phyloP scores from a whole-genome alignment of 2,888 invertebrate genomes.

The Cremastinae sp. region DNA sequence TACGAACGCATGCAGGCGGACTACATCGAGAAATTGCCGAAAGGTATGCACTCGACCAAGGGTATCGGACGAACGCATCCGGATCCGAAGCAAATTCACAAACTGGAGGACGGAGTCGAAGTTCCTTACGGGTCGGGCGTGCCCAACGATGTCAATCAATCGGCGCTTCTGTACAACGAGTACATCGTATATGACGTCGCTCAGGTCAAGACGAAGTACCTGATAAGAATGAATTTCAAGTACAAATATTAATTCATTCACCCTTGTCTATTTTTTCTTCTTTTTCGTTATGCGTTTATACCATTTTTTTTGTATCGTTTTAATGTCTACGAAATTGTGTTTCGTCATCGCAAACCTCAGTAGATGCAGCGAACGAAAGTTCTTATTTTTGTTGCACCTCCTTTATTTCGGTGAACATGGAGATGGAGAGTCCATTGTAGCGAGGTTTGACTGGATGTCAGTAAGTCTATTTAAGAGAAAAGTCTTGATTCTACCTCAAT shows the following conservation, averaged over 20 bases:
- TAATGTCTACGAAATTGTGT: no score
- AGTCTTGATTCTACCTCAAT: constrained; percentile 30
- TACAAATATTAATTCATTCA: constrained; percentile 83
- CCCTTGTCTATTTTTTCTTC: constrained; percentile 4
- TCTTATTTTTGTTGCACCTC: no score
- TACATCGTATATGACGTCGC: constrained; percentile 97
- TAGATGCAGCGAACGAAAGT: no score
- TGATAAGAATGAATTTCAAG: constrained; percentile 93
- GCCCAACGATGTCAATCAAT: constrained; percentile 79
- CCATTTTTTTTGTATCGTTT: no score
- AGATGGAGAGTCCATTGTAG: background rate
- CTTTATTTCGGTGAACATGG: no score
- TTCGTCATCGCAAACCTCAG: no score
- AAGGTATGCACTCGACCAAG: constrained; percentile 92
- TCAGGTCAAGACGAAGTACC: constrained; percentile 95
- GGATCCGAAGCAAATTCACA: constrained; percentile 84
- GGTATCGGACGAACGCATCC: constrained; percentile 94
- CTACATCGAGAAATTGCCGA: constrained; percentile 89
- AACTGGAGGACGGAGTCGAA: constrained; percentile 86
- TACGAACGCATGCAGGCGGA: constrained; percentile 88
- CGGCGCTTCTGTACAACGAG: constrained; percentile 93
- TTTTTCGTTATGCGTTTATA: background rate
- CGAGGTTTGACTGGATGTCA: no score
- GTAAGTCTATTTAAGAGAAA: background rate
- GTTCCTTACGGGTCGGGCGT: constrained; percentile 89